These are phyloP conservation scores for Zaprionus camerounensis DNA, from an alignment of 1,140 invertebrate genomes.

Conservation along the genomic window DNA sequence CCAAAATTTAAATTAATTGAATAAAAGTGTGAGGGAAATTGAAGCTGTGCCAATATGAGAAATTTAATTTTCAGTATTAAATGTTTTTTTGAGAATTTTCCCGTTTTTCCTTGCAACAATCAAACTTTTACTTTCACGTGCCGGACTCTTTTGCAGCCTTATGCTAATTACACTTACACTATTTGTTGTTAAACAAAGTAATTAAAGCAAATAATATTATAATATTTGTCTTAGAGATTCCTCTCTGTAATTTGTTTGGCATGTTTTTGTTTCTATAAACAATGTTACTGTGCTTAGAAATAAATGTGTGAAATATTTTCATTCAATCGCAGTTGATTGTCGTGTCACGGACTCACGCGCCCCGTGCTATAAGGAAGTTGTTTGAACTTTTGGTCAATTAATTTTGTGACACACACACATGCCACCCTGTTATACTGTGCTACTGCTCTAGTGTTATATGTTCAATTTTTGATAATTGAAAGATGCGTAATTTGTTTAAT, in stretches of 20 bases:
- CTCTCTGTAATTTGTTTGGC: too few relatives aligned
- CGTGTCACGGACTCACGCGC: neutral
- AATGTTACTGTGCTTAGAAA: neutral
- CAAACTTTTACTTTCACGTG: slow-evolving; percentile 47
- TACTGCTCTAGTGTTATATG: neutral
- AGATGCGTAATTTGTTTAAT: slow-evolving; percentile 5
- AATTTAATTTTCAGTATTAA: slow-evolving; percentile 31
- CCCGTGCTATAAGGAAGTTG: neutral
- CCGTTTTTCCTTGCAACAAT: slow-evolving; percentile 8
- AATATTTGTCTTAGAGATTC: too few relatives aligned
- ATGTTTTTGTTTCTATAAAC: neutral
- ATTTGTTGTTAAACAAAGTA: slow-evolving; percentile 34
- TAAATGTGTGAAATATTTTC: neutral
- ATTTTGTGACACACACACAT: neutral
- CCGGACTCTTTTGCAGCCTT: slow-evolving; percentile 11
- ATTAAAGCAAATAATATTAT: neutral
- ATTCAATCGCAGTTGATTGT: neutral
- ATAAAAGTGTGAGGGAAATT: slow-evolving; percentile 51
- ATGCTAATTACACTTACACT: slow-evolving; percentile 27
- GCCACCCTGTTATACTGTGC: neutral
- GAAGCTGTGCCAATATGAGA: slow-evolving; percentile 43
- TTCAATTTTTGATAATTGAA: neutral
- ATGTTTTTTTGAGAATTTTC: slow-evolving; percentile 20
- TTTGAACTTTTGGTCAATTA: neutral
- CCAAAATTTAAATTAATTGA: slow-evolving; percentile 53